Evolutionary conservation across 2,797 vertebrate genomes (phyloP).

Genomic region (Notamacropus eugenii): DNA sequence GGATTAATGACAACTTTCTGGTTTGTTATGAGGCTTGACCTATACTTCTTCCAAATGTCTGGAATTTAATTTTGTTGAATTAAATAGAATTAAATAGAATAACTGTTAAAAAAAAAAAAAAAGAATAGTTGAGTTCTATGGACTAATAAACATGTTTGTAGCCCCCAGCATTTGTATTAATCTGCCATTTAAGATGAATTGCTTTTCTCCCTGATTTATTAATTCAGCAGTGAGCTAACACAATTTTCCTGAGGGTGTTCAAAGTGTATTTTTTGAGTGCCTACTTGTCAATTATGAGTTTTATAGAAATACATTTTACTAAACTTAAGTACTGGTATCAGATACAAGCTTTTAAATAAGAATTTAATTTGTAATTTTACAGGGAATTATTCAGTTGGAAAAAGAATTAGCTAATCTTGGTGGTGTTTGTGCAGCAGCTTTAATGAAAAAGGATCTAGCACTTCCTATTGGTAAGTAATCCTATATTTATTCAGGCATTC

Average conservation of each 20-base stretch:
- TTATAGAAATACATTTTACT: constrained; percentile 35
- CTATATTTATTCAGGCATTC: background rate
- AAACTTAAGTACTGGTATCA: background rate
- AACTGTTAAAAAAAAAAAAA: background rate
- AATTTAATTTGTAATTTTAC: constrained; percentile 74
- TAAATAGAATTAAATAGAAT: too few relatives aligned
- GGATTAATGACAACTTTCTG: constrained; percentile 2
- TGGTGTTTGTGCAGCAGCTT: constrained; percentile 96
- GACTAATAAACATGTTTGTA: background rate
- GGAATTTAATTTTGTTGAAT: constrained; percentile 29
- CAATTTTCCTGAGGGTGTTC: constrained; percentile 17
- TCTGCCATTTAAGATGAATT: background rate
- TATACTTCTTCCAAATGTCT: constrained; percentile 33
- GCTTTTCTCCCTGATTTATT: constrained; percentile 13
- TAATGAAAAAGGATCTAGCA: constrained; percentile 99
- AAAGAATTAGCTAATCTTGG: constrained; percentile 98
- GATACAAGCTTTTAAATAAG: constrained; percentile 2
- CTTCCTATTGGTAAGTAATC: constrained; percentile 92
- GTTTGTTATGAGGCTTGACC: constrained; percentile 2
- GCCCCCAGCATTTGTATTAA: background rate
- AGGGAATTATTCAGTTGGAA: constrained; percentile 98
- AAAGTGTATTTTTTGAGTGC: constrained; percentile 22
- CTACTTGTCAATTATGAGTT: background rate
- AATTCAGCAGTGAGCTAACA: constrained; percentile 23
- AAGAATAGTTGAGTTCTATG: constrained; percentile 32